These are phyloP conservation scores for Harlomillsia oculata DNA, from an alignment of 1,140 invertebrate genomes.

Conservation along the genomic window DNA sequence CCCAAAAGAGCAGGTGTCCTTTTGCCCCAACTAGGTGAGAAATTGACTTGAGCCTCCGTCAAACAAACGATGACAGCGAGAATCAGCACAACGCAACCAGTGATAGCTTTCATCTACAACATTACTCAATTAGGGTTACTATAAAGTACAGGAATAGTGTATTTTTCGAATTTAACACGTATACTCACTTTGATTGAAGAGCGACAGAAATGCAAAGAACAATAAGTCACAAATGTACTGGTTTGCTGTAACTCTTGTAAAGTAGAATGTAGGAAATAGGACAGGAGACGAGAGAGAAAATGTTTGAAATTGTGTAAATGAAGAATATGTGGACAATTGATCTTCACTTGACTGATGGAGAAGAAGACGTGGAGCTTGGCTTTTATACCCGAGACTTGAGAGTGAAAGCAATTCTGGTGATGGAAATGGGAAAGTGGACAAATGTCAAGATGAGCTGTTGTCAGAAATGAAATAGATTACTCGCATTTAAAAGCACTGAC, in stretches of 20 bases:
- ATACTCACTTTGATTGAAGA: too few relatives aligned
- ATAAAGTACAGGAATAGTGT: too few relatives aligned
- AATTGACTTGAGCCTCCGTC: slow-evolving; percentile 36
- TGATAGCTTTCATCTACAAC: too few relatives aligned
- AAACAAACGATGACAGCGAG: slow-evolving; percentile 14
- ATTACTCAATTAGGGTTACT: too few relatives aligned
- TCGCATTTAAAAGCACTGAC: slow-evolving; percentile 28
- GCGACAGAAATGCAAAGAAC: too few relatives aligned
- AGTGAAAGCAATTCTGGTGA: slow-evolving; percentile 20
- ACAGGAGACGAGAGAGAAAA: not conserved
- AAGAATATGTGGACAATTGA: not conserved
- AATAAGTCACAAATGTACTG: too few relatives aligned
- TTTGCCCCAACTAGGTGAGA: slow-evolving; percentile 37
- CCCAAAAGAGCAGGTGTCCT: slow-evolving; percentile 6
- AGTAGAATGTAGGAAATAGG: too few relatives aligned
- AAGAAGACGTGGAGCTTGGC: not conserved
- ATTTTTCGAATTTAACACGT: too few relatives aligned
- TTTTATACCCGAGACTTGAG: slow-evolving; percentile 21
- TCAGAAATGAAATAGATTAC: slow-evolving; percentile 22
- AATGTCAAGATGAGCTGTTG: slow-evolving; percentile 13
- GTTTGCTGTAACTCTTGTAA: too few relatives aligned
- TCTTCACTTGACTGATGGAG: not conserved
- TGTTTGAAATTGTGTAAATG: not conserved
- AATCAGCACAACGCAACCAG: slow-evolving; percentile 26
- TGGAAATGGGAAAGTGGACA: slow-evolving; percentile 12